Conservation (phyloP, 2,113 vertebrate species). For the Echinops telfairi region DNA sequence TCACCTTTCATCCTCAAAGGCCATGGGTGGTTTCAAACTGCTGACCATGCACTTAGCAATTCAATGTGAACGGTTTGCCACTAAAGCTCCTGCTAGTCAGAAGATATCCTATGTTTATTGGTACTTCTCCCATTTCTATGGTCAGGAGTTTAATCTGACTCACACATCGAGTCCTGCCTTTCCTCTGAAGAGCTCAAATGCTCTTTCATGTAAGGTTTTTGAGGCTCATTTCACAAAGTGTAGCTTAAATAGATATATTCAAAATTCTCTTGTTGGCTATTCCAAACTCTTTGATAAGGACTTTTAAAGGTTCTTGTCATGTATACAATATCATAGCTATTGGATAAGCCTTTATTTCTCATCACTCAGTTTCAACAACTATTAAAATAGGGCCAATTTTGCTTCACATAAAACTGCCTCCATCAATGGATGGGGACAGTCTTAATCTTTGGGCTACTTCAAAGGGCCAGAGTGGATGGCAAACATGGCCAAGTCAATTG, state of each 20-base stretch:
- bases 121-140: not conserved
- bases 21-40: too few relatives aligned
- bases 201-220: slow-evolving; percentile 13
- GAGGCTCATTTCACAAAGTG: slow-evolving; percentile 16
- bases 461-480: not conserved
- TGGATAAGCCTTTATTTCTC: not conserved
- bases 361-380: not conserved
- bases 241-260: not conserved
- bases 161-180: slow-evolving; percentile 1
- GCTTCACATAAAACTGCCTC: not conserved
- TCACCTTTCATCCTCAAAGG: too few relatives aligned
- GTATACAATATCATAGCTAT: not conserved
- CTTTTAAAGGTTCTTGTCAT: slow-evolving; percentile 15
- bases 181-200: not conserved
- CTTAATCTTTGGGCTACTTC: not conserved
- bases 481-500: not conserved
- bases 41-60: too few relatives aligned
- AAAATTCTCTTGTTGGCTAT: slow-evolving; percentile 41
- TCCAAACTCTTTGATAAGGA: slow-evolving; percentile 3
- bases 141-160: slow-evolving; percentile 24
- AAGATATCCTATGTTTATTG: not conserved
- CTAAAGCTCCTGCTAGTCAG: not conserved
- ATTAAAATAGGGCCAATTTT: not conserved
- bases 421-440: not conserved
- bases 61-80: too few relatives aligned